A percentile compares a stretch with the other conserved stretches of the same genome.
Evolutionary conservation across 2,797 vertebrate species (phyloP).

Genomic region (Bovichtus variegatus): DNA sequence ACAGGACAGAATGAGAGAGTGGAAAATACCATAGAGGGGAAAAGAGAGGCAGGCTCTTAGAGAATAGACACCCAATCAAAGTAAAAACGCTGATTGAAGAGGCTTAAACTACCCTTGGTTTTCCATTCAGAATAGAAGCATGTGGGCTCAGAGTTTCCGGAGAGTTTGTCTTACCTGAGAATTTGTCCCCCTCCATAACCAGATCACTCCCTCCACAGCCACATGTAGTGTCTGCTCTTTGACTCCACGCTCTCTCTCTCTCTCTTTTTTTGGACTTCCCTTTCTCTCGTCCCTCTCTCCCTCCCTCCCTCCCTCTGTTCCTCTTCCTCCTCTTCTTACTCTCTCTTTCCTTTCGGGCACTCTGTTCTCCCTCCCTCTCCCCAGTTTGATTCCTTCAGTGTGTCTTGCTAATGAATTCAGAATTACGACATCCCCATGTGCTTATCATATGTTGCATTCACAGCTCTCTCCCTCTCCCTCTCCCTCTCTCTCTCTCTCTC

Average conservation of each 20-base stretch:
- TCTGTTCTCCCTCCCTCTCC: slow-evolving; percentile 56
- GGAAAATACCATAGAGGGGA: slow-evolving; percentile 80
- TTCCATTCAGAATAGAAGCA: slow-evolving; percentile 21
- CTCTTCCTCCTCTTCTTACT: slow-evolving; percentile 64
- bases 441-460: slow-evolving; percentile 84
- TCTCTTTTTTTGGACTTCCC: slow-evolving; percentile 83
- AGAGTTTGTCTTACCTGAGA: slow-evolving; percentile 84
- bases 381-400: slow-evolving; percentile 82
- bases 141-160: slow-evolving; percentile 30
- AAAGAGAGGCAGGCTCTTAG: slow-evolving; percentile 55
- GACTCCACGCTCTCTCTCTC: slow-evolving; percentile 59
- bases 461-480: slow-evolving; percentile 32
- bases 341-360: slow-evolving; percentile 55
- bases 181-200: slow-evolving; percentile 88
- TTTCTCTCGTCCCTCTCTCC: slow-evolving; percentile 67
- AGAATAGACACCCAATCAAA: slow-evolving; percentile 51
- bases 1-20: slow-evolving; percentile 80
- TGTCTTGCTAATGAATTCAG: slow-evolving; percentile 82
- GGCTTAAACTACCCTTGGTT: slow-evolving; percentile 5
- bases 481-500: slow-evolving; percentile 34
- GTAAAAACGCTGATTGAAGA: slow-evolving; percentile 33
- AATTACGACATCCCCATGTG: slow-evolving; percentile 86
- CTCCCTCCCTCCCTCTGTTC: slow-evolving; percentile 53
- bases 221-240: slow-evolving; percentile 82
- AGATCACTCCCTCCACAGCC: slow-evolving; percentile 81